Evolutionary conservation across 1,140 invertebrate genomes (phyloP).

Genomic region (Drosophila teissieri): DNA sequence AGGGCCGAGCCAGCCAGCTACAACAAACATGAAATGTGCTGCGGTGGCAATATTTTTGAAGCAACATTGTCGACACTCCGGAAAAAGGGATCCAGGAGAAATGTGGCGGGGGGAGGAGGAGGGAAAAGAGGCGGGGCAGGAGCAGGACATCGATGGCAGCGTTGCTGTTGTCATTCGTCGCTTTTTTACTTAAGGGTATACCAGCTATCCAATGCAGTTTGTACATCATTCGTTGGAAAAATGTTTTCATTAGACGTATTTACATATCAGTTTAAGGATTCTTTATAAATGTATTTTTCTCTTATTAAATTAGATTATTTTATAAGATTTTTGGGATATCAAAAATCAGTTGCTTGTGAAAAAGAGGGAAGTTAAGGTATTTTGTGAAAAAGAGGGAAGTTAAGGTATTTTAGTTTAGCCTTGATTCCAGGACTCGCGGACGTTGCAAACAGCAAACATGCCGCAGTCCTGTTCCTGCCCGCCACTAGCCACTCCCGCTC

Average conservation of each 20-base stretch:
- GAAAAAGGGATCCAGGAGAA: not conserved
- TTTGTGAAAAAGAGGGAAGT: too few species aligned
- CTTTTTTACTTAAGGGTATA: not conserved
- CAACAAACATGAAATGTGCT: constrained; percentile 76
- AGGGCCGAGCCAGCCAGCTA: constrained; percentile 21
- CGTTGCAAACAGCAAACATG: constrained; percentile 76
- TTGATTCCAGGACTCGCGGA: constrained; percentile 32
- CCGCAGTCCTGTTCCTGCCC: constrained; percentile 51
- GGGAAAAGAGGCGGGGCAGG: not conserved
- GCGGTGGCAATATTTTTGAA: constrained; percentile 80
- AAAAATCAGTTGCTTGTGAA: too few species aligned
- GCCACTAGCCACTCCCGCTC: constrained; percentile 3
- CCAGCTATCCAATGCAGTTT: not conserved
- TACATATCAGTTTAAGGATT: too few species aligned
- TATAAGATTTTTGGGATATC: too few species aligned
- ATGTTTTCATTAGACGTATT: too few species aligned
- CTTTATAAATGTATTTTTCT: too few species aligned
- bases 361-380: too few species aligned
- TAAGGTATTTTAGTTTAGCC: constrained; percentile 9
- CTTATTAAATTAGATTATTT: too few species aligned
- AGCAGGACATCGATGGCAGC: constrained; percentile 60
- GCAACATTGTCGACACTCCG: constrained; percentile 76
- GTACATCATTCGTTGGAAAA: not conserved
- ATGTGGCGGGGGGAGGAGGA: not conserved
- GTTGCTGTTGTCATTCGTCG: constrained; percentile 18